Evolutionary conservation across 2,113 vertebrate species (phyloP), one percentile per base, ranked within the genome.

Genomic region (Hippoglossus stenolepis): DNA sequence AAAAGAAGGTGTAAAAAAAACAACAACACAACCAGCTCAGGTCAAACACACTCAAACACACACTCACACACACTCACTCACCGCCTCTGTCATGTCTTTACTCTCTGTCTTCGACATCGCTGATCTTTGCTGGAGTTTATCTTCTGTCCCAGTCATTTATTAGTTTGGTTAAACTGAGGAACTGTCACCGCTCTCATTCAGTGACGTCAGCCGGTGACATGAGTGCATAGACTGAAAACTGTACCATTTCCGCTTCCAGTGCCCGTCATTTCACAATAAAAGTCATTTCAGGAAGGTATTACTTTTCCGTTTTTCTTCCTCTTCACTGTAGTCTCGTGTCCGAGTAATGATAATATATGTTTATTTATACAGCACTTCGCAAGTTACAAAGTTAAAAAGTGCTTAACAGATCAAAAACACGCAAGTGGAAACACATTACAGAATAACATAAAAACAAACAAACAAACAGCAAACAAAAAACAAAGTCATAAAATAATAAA

Each of bases 31-130:
- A 43, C 40, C 40, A 10, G 40, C 40, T 12, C 40, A 43, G 40
- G 40, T 43, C 40, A 40, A 11, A n/a, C n/a, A n/a, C n/a, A n/a
- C n/a, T n/a, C n/a, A n/a, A 35, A 28, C 28, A 28, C 28, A 8
- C 7, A 8, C 35, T 10, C 35, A 38, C 9, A 38, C 35, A 38
- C 1, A 51, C 47, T 20, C 4, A 90, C 93, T 82, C 68, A 94
- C 93, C 77, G 78, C 77, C 17, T 87, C 81, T 1, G 89, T 90
- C 83, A 94, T 68, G 4, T 93, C 89, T 53, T 80, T 69, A 24
- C 53, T 49, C 9, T 90, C 88, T 11, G 80, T 40, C 61, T 90
- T 85, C 10, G 93, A 87, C 93, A 94, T 94, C 10, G 7, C 85
- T 17, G 17, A 2, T 51, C 5, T 51, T 15, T 51, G 47, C 47